Percentiles rank a stretch among this genome's conserved stretches.
phyloP scores from a whole-genome alignment of 1,140 invertebrate species.

The Drosophila nigrodunni region DNA sequence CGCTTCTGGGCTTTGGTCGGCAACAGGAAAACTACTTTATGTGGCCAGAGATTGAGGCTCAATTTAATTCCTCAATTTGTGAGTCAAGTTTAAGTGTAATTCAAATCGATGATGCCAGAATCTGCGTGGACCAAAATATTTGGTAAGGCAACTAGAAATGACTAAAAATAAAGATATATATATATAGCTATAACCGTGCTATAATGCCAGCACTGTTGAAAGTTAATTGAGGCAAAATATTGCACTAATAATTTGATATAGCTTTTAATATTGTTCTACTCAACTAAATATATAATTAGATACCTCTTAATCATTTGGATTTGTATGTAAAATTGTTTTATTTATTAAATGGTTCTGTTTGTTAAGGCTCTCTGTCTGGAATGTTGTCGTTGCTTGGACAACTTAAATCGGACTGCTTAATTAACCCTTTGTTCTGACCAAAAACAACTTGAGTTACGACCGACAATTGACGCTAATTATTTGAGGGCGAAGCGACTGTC shows the following conservation, averaged over 20 bases:
- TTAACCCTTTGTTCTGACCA: conserved; percentile 60
- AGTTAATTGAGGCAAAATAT: too few species aligned
- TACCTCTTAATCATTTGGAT: too few species aligned
- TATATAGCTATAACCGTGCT: too few species aligned
- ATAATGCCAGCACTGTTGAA: too few species aligned
- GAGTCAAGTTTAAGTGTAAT: conserved; percentile 11
- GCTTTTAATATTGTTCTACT: too few species aligned
- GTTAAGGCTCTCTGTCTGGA: not conserved
- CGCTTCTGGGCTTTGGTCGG: conserved; percentile 50
- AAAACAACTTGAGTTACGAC: conserved; percentile 41
- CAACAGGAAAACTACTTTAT: conserved; percentile 30
- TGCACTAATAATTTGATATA: too few species aligned
- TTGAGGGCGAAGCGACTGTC: not conserved
- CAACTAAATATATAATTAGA: not conserved
- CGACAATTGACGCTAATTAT: conserved; percentile 65
- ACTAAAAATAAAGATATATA: too few species aligned
- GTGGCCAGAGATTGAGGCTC: conserved; percentile 6
- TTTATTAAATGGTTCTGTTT: not conserved
- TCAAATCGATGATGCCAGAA: not conserved
- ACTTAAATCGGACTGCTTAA: conserved; percentile 52
- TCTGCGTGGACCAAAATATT: too few species aligned
- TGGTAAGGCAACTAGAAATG: too few species aligned
- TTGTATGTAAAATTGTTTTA: not conserved
- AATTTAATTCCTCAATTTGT: conserved; percentile 37
- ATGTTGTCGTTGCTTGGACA: conserved; percentile 20